Base-by-base conservation (phyloP, 2,113 vertebrate genomes). In the Athene cunicularia region DNA sequence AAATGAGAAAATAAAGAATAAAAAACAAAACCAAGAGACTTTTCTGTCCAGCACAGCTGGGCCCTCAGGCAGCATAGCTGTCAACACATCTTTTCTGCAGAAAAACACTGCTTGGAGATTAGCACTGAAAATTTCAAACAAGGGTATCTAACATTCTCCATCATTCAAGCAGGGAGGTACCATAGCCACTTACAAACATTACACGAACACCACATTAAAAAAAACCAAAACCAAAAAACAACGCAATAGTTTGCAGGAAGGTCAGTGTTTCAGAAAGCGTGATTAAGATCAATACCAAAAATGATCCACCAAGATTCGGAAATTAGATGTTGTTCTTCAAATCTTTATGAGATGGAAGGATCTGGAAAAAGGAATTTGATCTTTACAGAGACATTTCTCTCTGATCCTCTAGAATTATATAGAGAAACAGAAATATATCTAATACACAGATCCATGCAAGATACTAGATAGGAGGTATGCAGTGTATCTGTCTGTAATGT, bases 1-100 rank as follows among this genome's bases (percentile, higher is more conserved):
- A 81, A 53, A 85, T 24, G 39, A 91, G 39, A 68, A 92, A 80
- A 89, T 35, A 33, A 63, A 89, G 37, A 77, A 32, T 27, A 79
- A 67, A 90, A 85, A 8, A 2, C 47, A 41, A 95, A 92, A 58
- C 30, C 9, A 41, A 81, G 35, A 43, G 32, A 55, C 8, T 64
- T 55, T 66, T 80, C 50, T 80, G 22, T 15, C 71, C 43, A 72
- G 67, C 72, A 62, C 50, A 88, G 73, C 74, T 28, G 59, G 41
- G 49, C 72, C 60, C 28, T 74, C 19, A 9, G 41, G 77, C 77
- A 93, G 77, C 80, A 82, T 0, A 55, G 45, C 83, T 50, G 32
- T 39, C 52, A 85, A 72, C 43, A 33, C 4, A 0, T 26, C 39
- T 41, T 76, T 39, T n/a, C 66, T 45, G 32, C 35, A 89, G 47